These are phyloP conservation scores for Autographa gamma DNA, from an alignment of 2,888 invertebrate genomes.

Conservation along the genomic window DNA sequence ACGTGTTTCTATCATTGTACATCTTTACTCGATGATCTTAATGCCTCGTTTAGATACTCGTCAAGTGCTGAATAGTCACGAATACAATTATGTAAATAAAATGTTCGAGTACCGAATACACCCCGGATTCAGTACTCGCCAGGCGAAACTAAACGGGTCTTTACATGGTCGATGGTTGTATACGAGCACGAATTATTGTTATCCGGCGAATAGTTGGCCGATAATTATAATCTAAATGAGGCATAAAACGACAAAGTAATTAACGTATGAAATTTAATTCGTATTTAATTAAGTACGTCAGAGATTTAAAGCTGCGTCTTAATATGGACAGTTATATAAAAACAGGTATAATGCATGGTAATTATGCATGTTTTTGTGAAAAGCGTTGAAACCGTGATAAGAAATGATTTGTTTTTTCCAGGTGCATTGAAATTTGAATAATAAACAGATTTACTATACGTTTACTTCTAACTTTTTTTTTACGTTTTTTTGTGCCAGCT, in stretches of 20 bases:
- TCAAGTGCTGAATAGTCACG: neutral
- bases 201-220: neutral
- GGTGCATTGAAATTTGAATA: constrained; percentile 1
- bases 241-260: constrained; percentile 1
- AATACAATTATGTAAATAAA: neutral
- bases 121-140: neutral
- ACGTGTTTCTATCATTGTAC: constrained; percentile 17
- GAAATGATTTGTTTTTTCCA: neutral
- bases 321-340: neutral
- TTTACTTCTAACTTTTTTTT: neutral
- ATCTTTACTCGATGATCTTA: constrained; percentile 18
- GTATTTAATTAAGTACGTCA: constrained; percentile 1
- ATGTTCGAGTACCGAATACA: neutral
- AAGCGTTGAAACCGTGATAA: constrained; percentile 2
- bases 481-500: neutral
- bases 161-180: neutral
- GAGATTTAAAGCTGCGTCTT: neutral
- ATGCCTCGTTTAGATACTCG: neutral
- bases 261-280: neutral
- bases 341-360: neutral
- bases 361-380: neutral
- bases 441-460: constrained; percentile 4
- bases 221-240: neutral
- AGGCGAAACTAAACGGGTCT: neutral
- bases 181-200: neutral